phyloP scores from a whole-genome alignment of 1,140 invertebrate species.

The Drosophila takahashii region DNA sequence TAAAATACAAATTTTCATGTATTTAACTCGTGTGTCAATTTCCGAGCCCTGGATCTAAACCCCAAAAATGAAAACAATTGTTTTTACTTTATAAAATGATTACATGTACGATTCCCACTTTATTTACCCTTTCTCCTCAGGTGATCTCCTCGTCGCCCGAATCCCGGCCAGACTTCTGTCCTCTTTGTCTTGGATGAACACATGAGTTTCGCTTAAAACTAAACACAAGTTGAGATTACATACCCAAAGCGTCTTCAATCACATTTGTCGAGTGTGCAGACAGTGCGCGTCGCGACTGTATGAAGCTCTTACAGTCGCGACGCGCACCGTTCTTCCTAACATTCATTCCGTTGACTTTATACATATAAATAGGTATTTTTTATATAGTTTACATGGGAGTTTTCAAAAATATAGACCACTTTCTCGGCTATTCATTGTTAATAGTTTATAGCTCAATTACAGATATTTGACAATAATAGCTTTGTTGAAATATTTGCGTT shows the following conservation, averaged over 20 bases:
- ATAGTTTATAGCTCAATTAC: neutral
- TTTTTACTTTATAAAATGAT: neutral
- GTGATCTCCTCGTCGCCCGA: neutral
- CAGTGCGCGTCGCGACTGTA: neutral
- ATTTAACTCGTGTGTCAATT: too few relatives aligned
- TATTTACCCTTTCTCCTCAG: slow-evolving; percentile 12
- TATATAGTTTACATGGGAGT: slow-evolving; percentile 20
- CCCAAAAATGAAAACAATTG: neutral
- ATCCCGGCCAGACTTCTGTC: slow-evolving; percentile 16
- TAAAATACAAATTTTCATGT: too few relatives aligned
- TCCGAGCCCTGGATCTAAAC: too few relatives aligned
- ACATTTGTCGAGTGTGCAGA: slow-evolving; percentile 45
- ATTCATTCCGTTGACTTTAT: slow-evolving; percentile 25
- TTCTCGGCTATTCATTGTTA: neutral
- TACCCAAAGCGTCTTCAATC: slow-evolving; percentile 58
- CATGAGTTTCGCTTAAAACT: slow-evolving; percentile 59
- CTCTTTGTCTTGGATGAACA: slow-evolving; percentile 43
- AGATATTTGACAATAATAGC: slow-evolving; percentile 26
- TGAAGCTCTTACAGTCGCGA: neutral
- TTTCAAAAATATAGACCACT: slow-evolving; percentile 15
- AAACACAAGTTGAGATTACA: slow-evolving; percentile 58
- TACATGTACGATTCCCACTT: slow-evolving; percentile 7
- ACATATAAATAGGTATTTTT: slow-evolving; percentile 12
- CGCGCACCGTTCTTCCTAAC: slow-evolving; percentile 8
- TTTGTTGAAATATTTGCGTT: neutral